phyloP scores from a whole-genome alignment of 2,888 invertebrate genomes.

The Hypselothyrea guttata region DNA sequence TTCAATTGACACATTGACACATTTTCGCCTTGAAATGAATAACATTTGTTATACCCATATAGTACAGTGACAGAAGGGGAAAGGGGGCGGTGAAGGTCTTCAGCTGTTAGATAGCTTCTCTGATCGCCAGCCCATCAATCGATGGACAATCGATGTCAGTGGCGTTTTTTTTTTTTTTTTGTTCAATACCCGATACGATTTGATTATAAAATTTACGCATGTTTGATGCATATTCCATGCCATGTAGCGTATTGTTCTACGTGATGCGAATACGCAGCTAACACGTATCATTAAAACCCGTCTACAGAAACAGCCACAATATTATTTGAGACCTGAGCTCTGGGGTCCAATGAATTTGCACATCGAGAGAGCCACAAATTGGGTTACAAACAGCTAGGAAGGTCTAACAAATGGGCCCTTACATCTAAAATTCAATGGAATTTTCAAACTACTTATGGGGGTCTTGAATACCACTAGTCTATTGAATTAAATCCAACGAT shows the following conservation, averaged over 20 bases:
- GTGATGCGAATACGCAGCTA: conserved; percentile 43
- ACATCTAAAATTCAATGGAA: too few species aligned
- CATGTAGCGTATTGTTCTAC: conserved; percentile 41
- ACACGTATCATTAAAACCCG: neutral
- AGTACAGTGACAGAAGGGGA: neutral
- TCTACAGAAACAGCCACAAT: too few species aligned
- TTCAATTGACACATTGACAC: conserved; percentile 74
- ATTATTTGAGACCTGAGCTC: too few species aligned
- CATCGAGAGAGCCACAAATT: too few species aligned
- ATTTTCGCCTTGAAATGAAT: conserved; percentile 53
- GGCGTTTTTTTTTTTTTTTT: conserved; percentile 30
- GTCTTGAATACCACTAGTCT: too few species aligned
- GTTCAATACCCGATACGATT: conserved; percentile 49
- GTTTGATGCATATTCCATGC: conserved; percentile 57
- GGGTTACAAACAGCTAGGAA: too few species aligned
- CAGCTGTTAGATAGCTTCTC: conserved; percentile 18
- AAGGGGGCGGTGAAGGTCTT: neutral
- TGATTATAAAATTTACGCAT: conserved; percentile 75
- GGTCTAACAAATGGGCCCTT: too few species aligned
- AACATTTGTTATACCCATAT: conserved; percentile 2
- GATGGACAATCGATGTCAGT: conserved; percentile 51
- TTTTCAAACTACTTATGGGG: too few species aligned
- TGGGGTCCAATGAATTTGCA: too few species aligned
- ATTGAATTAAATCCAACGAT: too few species aligned
- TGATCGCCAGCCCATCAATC: conserved; percentile 34